These are phyloP conservation scores for Cheilosia impressa DNA, from an alignment of 2,888 invertebrate species.

Conservation along the genomic window DNA sequence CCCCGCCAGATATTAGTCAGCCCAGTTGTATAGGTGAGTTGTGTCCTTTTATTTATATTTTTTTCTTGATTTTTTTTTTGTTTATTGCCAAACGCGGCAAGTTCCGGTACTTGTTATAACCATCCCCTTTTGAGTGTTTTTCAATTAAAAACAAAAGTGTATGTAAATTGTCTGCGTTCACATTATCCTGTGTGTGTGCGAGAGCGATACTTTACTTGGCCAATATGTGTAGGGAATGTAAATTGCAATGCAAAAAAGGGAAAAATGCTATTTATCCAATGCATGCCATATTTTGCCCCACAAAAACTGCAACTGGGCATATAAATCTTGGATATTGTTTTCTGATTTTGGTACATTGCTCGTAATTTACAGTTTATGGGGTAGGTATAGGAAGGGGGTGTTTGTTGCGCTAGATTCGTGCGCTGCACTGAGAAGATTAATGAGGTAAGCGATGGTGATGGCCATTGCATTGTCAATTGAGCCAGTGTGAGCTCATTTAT, in stretches of 20 bases:
- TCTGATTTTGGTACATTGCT: slow-evolving; percentile 40
- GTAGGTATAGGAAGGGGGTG: background rate
- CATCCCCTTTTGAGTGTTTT: slow-evolving; percentile 46
- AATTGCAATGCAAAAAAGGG: slow-evolving; percentile 14
- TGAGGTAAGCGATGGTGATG: too few relatives aligned
- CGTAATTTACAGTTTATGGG: slow-evolving; percentile 38
- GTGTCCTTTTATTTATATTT: slow-evolving; percentile 31
- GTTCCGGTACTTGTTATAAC: slow-evolving; percentile 5
- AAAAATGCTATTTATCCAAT: slow-evolving; percentile 17
- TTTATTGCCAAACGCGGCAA: slow-evolving; percentile 64
- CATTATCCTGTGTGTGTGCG: background rate
- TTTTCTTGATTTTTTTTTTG: slow-evolving; percentile 39
- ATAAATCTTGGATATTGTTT: slow-evolving; percentile 68
- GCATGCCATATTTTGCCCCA: slow-evolving; percentile 36
- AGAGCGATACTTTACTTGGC: slow-evolving; percentile 26
- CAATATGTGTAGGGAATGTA: slow-evolving; percentile 57
- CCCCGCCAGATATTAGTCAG: slow-evolving; percentile 93
- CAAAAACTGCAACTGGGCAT: slow-evolving; percentile 33
- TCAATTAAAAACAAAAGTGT: slow-evolving; percentile 43
- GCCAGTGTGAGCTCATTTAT: too few relatives aligned
- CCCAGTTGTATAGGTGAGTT: slow-evolving; percentile 90
- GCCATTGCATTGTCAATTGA: too few relatives aligned
- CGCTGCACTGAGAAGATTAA: too few relatives aligned
- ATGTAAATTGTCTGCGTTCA: slow-evolving; percentile 12
- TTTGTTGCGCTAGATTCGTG: background rate